These are phyloP conservation scores for Anagyrus pseudococci DNA, from an alignment of 2,888 invertebrate genomes.

Conservation along the genomic window DNA sequence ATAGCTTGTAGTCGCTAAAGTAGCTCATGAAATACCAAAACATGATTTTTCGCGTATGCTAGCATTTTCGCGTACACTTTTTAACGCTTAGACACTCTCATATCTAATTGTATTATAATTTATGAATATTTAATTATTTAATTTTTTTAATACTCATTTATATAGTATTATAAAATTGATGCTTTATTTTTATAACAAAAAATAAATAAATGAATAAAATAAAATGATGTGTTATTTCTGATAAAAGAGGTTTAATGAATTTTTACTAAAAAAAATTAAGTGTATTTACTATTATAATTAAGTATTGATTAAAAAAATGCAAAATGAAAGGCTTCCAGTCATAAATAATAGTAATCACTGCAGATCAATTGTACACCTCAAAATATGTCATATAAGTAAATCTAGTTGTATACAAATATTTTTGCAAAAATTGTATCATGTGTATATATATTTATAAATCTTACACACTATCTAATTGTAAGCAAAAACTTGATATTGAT, in stretches of 20 bases:
- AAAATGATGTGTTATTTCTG: not conserved
- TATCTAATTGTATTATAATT: too few species aligned
- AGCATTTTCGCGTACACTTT: not conserved
- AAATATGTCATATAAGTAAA: conserved; percentile 3
- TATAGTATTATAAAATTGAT: not conserved
- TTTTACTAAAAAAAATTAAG: not conserved
- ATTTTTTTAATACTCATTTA: not conserved
- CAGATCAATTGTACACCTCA: not conserved
- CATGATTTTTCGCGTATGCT: not conserved
- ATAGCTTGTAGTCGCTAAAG: not conserved
- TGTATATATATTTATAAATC: conserved; percentile 31
- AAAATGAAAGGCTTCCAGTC: conserved; percentile 14
- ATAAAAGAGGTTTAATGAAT: not conserved
- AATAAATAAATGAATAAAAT: not conserved
- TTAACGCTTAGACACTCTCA: not conserved
- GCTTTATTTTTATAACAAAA: not conserved
- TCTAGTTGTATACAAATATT: conserved; percentile 5
- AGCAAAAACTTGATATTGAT: conserved; percentile 23
- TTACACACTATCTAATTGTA: conserved; percentile 3
- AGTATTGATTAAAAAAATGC: not conserved
- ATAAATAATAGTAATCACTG: conserved; percentile 4
- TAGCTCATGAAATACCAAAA: not conserved
- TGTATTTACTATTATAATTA: not conserved
- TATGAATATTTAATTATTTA: not conserved
- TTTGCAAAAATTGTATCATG: conserved; percentile 39